Base-by-base conservation (phyloP, 2,888 invertebrate species). In the Germaria angustata region DNA sequence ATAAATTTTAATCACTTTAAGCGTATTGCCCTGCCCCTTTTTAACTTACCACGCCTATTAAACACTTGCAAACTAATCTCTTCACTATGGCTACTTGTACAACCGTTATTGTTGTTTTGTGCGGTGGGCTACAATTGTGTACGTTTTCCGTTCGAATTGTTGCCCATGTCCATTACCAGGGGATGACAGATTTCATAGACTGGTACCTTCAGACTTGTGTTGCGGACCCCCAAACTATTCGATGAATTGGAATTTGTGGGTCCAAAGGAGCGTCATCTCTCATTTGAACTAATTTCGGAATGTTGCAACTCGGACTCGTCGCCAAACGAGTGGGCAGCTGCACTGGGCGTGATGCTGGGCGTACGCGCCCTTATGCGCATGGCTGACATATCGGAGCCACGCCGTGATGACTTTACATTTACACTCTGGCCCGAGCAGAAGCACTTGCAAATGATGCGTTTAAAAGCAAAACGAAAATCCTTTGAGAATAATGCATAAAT, bases 401-500 rank as follows among this genome's bases (percentile, higher is more conserved):
- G 90, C 1, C 93, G 90, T 1, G 92, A 92, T 24, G 90, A 91
- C 88, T 89, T 91, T 49, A 90, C 75, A 32, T 89, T 89, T 2
- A 90, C 86, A 36, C 89, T 91, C 63, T 92, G 89, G 15, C 92
- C 90, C 20, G 93, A 93, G 90, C 96, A 96, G 91, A 96, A 94
- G 88, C 96, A 96, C 87, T 95, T 94, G 92, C 97, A 97, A 86
- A 98, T 95, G 86, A 98, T 97, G 86, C 95, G 94, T 91, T 97
- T 97, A 92, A 98, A 98, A 24, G 98, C 98, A 89, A 96, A 96
- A 81, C 98, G 94, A 92, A 98, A 98, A 92, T 98, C 98, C 91
- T 97, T 96, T 63, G 97, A 97, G 92, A 98, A 98, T 79, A 98
- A 93, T 5, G 98, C 98, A 91, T 98, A 98, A 84, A 98, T 97